Evolutionary conservation across 2,113 vertebrate species (phyloP).

Genomic region (Rhizomys pruinosus): DNA sequence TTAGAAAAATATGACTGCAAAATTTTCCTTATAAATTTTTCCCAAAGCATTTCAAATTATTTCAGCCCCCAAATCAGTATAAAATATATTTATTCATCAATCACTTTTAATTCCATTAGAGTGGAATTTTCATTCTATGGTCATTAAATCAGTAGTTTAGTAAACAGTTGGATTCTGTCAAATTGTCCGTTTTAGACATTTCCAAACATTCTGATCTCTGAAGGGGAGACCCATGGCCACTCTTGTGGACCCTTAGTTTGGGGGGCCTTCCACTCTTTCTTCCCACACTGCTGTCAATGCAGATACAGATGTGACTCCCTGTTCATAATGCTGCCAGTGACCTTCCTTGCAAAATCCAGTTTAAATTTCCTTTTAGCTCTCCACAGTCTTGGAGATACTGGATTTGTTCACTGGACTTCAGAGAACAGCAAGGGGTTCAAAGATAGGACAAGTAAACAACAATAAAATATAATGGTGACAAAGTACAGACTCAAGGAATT

Average conservation of each 20-base stretch:
- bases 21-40: background rate
- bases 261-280: no score
- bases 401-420: background rate
- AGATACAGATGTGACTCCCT: background rate
- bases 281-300: background rate
- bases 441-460: background rate
- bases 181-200: background rate
- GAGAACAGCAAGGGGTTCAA: background rate
- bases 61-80: background rate
- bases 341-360: background rate
- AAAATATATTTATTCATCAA: conserved; percentile 23
- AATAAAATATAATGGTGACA: background rate
- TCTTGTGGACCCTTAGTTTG: no score
- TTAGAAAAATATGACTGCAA: conserved; percentile 33
- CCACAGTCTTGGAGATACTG: background rate
- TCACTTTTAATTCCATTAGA: background rate
- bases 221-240: background rate
- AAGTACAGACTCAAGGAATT: background rate
- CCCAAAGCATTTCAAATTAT: background rate
- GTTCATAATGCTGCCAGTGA: background rate
- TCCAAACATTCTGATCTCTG: background rate
- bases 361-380: background rate
- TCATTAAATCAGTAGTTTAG: background rate
- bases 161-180: background rate
- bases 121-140: background rate